Base-by-base conservation (phyloP, 2,797 vertebrate species). In the Falco biarmicus region DNA sequence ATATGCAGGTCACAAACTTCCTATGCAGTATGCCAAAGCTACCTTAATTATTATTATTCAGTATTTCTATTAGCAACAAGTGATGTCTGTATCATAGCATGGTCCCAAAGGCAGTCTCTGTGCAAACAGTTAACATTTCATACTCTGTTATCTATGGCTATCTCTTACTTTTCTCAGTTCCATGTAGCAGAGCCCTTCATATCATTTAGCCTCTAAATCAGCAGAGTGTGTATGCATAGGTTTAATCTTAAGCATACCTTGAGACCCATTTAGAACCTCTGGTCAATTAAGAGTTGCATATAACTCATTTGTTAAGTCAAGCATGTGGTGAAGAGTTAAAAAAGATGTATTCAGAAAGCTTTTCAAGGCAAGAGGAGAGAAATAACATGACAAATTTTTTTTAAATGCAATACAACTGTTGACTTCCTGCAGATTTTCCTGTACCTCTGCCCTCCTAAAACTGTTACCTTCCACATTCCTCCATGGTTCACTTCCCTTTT, bases 401-500 rank as follows among this genome's bases (percentile, higher is more conserved):
- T 79, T 41, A 54, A 10, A 6, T 31, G 25, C 4, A 31, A 60
- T 20, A 45, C 13, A 75, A 32, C 20, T 63, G 4, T 28, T 73
- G 56, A 1, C 11, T 73, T 70, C 12, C 43, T 61, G 29, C 5
- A 57, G 61, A 45, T 64, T 68, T 86, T 51, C 32, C 54, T 76
- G 4, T 22, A 70, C 10, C 22, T 84, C 17, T 76, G 25, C 12
- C 39, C 10, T 48, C 6, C 43, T 45, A 59, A 59, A 43, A 74
- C 4, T 18, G 63, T 89, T 69, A 14, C 39, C 74, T 88, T 24
- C 24, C 16, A 20, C 28, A 14, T 63, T 68, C 28, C 5, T 54
- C 22, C 1, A 1, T 48, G 5, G 0, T 9, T 5, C 1, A 2
- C 34, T 77, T 90, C 21, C 16, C 26, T 60, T 57, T 68, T 60